A percentile compares a stretch with the other conserved stretches of the same genome.
Evolutionary conservation across 2,888 invertebrate species (phyloP).

Genomic region (Gandaritis pyraliata): DNA sequence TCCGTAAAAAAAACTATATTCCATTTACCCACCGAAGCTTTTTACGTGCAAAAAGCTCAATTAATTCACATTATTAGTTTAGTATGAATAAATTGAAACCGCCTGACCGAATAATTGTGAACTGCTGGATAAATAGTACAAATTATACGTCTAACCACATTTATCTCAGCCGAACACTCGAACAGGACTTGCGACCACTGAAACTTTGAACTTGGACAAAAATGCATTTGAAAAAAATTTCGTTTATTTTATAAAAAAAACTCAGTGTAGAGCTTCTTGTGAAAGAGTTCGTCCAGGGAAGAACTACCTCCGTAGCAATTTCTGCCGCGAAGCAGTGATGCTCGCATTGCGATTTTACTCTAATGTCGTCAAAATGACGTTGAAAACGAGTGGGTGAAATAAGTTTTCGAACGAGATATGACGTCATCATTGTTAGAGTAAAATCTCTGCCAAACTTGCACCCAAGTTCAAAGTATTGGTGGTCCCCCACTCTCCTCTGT

Average conservation of each 20-base stretch:
- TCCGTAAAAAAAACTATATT: too few species aligned
- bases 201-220: constrained; percentile 41
- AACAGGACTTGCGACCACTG: constrained; percentile 34
- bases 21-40: neutral
- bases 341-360: too few species aligned
- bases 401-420: too few species aligned
- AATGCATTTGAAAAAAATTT: neutral
- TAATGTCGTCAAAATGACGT: too few species aligned
- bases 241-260: too few species aligned
- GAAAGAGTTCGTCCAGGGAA: too few species aligned
- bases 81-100: constrained; percentile 22
- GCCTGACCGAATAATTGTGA: constrained; percentile 55
- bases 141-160: constrained; percentile 69
- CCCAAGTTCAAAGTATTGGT: constrained; percentile 47
- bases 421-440: too few species aligned
- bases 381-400: too few species aligned
- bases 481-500: constrained; percentile 58
- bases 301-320: too few species aligned
- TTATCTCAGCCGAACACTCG: constrained; percentile 74
- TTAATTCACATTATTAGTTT: constrained; percentile 10
- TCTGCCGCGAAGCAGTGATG: too few species aligned
- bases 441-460: too few species aligned
- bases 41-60: constrained; percentile 2
- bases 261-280: too few species aligned
- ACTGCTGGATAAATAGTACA: constrained; percentile 61